Percentiles rank a stretch among this genome's conserved stretches.
These are phyloP conservation scores for Arion vulgaris DNA, from an alignment of 1,140 invertebrate genomes.

Conservation along the genomic window DNA sequence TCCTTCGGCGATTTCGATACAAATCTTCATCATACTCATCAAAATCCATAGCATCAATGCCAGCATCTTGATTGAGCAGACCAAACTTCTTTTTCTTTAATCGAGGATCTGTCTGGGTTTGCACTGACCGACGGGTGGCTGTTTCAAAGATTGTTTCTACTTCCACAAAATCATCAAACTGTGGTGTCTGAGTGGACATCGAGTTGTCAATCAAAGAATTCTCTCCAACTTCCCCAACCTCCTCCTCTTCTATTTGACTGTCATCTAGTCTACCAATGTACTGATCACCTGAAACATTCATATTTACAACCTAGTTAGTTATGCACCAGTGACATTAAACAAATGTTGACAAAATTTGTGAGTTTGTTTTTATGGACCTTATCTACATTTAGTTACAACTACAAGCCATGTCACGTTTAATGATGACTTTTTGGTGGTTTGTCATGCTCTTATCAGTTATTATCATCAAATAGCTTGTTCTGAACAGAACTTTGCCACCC, in stretches of 20 bases:
- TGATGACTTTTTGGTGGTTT: too few relatives aligned
- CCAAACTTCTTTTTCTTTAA: slow-evolving; percentile 69
- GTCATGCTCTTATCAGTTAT: too few relatives aligned
- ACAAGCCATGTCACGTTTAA: too few relatives aligned
- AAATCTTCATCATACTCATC: slow-evolving; percentile 50
- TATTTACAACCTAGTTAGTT: neutral
- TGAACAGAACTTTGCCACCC: too few relatives aligned
- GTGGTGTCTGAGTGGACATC: slow-evolving; percentile 57
- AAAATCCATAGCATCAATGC: slow-evolving; percentile 50
- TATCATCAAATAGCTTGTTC: too few relatives aligned
- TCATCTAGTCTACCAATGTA: slow-evolving; percentile 32
- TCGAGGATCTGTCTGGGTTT: slow-evolving; percentile 67
- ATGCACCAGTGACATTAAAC: too few relatives aligned
- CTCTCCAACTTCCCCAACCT: slow-evolving; percentile 18
- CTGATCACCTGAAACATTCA: slow-evolving; percentile 24
- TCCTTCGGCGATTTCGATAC: slow-evolving; percentile 49
- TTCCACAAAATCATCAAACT: slow-evolving; percentile 63
- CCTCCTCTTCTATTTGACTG: slow-evolving; percentile 38
- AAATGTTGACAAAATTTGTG: too few relatives aligned
- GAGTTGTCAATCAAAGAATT: slow-evolving; percentile 35
- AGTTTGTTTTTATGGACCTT: too few relatives aligned
- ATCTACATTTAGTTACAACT: too few relatives aligned
- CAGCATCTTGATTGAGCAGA: slow-evolving; percentile 59
- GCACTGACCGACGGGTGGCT: slow-evolving; percentile 62
- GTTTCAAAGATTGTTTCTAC: slow-evolving; percentile 65